These are phyloP conservation scores for Mustelus asterias DNA, from an alignment of 2,113 vertebrate species.

Conservation along the genomic window DNA sequence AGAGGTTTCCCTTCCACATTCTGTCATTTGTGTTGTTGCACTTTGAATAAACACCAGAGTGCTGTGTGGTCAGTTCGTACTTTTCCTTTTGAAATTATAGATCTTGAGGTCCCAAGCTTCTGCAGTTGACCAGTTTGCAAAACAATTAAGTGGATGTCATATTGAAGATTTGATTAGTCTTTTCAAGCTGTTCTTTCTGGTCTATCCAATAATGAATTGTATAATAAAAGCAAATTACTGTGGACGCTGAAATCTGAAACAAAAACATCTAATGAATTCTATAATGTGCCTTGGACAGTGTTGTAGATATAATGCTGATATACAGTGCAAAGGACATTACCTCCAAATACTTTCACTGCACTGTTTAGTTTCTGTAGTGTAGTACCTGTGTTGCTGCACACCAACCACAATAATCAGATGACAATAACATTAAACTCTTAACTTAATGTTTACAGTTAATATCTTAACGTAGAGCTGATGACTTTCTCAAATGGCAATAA, in stretches of 20 bases:
- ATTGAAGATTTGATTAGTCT: neutral
- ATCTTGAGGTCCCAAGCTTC: neutral
- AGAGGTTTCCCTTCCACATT: neutral
- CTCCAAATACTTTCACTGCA: neutral
- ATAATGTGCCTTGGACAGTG: neutral
- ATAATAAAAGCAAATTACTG: too few species aligned
- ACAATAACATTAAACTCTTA: neutral
- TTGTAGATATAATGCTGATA: neutral
- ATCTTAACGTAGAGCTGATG: neutral
- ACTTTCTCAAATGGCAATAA: neutral
- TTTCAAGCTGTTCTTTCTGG: neutral
- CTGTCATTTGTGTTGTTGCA: neutral
- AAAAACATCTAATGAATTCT: neutral
- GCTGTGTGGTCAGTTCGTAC: too few species aligned
- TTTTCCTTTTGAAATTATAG: neutral
- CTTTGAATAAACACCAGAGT: neutral
- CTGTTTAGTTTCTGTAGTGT: neutral
- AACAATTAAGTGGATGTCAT: neutral
- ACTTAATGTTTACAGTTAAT: neutral
- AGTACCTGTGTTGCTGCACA: neutral
- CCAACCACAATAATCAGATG: neutral
- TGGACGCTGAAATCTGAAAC: too few species aligned
- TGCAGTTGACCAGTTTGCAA: neutral
- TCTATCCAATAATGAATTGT: neutral
- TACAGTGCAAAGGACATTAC: neutral